phyloP scores from a whole-genome alignment of 2,113 vertebrate species.

The Indicator maculatus region DNA sequence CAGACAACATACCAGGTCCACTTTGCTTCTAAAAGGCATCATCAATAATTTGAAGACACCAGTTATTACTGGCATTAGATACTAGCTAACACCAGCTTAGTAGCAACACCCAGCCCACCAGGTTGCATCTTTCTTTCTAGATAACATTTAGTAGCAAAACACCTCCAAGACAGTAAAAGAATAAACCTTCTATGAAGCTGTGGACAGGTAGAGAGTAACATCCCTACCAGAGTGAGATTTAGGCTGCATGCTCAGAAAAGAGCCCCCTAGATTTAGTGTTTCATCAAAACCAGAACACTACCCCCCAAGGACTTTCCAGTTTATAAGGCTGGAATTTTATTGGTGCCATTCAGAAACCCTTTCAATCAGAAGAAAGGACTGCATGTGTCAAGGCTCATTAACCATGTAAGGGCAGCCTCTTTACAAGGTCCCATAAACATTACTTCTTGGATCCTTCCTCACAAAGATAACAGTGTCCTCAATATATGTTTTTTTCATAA shows the following conservation, averaged over 20 bases:
- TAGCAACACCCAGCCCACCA: not conserved
- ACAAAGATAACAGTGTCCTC: conserved; percentile 30
- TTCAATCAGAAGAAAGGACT: conserved; percentile 26
- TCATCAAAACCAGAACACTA: conserved; percentile 3
- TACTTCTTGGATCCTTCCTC: conserved; percentile 2
- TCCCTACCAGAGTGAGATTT: not conserved
- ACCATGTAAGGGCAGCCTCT: conserved; percentile 39
- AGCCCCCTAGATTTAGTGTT: not conserved
- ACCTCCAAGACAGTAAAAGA: not conserved
- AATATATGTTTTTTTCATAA: not conserved
- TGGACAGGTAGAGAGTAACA: not conserved
- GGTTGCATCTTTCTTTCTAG: not conserved
- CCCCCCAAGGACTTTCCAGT: not conserved
- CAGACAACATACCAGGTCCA: accelerated
- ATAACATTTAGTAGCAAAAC: not conserved
- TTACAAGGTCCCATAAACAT: conserved; percentile 46
- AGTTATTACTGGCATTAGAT: not conserved
- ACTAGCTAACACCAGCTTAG: not conserved
- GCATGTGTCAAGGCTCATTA: conserved; percentile 45
- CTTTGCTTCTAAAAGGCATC: not conserved
- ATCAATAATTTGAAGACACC: not conserved
- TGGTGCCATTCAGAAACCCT: conserved; percentile 33
- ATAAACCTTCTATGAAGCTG: not conserved
- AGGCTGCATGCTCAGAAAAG: not conserved
- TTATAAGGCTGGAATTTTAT: conserved; percentile 47